Evolutionary conservation across 2,888 invertebrate genomes (phyloP), one percentile per base, ranked within the genome.

Genomic region (Drosophila koepferae): DNA sequence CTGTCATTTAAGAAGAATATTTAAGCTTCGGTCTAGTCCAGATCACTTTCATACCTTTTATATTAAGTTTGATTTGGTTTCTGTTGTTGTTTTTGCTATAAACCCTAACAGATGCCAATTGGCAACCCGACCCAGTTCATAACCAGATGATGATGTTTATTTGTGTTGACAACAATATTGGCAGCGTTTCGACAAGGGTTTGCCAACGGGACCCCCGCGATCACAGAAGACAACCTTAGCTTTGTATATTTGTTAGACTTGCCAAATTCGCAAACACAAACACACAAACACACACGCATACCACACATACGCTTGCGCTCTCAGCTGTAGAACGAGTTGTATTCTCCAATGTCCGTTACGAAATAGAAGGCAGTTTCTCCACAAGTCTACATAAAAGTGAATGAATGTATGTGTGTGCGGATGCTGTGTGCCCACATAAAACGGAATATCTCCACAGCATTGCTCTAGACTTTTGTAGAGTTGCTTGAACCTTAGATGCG

Each of bases 101-200:
- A 49, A 9, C 46, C 54, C 56, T 46, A 40, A 23, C 43, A 55
- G 46, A 54, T 41, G 46, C 23, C 60, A 59, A 49, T n/a, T 63
- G 63, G 68, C 54, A 28, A 40, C 14, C 40, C 48, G 63, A 60
- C 54, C 75, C 64, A 63, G 44, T 71, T 70, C 60, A 54, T 65
- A 68, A 63, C 44, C 74, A 62, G 74, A 72, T 86, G 84, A 80
- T 87, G 82, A 85, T 88, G 88, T 86, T 88, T 86, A 77, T 86
- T 88, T 83, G 78, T 77, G 83, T 86, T 88, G 86, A 83, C 86
- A 86, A 88, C 83, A 83, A 77, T 83, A 81, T 86, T 75, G 75
- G 43, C 61, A 64, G 66, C 69, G 34, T 58, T 51, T 43, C 41
- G 55, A 23, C 63, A 67, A 46, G 43, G 67, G 66, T 56, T 67